Evolutionary conservation across 2,888 invertebrate species (phyloP).

Genomic region (Nomada goodeniana): DNA sequence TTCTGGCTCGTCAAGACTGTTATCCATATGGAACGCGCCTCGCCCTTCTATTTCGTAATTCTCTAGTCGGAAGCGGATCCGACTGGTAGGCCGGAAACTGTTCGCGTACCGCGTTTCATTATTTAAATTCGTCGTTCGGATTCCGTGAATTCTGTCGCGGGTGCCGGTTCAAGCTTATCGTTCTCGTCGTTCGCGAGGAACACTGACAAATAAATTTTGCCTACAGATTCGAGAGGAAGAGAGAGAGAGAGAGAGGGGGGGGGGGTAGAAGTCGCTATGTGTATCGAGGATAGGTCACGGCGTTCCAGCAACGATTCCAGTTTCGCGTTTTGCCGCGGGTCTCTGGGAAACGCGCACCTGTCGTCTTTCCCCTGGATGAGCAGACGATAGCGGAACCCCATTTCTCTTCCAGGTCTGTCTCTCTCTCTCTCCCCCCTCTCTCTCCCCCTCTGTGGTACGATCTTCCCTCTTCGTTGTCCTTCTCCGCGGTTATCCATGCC

Average conservation of each 20-base stretch:
- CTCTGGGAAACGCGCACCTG: conserved; percentile 82
- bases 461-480: conserved; percentile 39
- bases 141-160: no score
- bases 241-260: neutral
- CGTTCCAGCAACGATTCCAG: conserved; percentile 73
- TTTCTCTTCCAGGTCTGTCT: conserved; percentile 46
- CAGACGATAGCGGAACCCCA: conserved; percentile 68
- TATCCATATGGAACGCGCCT: no score
- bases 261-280: conserved; percentile 26
- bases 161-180: neutral
- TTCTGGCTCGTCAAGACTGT: no score
- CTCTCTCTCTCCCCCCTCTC: conserved; percentile 35
- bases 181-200: neutral
- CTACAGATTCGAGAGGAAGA: neutral
- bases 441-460: conserved; percentile 32
- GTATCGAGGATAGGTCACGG: conserved; percentile 67
- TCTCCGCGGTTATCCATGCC: conserved; percentile 11
- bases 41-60: no score
- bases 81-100: no score
- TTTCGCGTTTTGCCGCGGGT: conserved; percentile 81
- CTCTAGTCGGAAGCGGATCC: no score
- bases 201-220: conserved; percentile 16
- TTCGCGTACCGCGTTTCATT: no score
- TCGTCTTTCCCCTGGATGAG: conserved; percentile 77
- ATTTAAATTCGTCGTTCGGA: no score